Conservation (phyloP, 2,888 invertebrate species). For the Schizotus pectinicornis region DNA sequence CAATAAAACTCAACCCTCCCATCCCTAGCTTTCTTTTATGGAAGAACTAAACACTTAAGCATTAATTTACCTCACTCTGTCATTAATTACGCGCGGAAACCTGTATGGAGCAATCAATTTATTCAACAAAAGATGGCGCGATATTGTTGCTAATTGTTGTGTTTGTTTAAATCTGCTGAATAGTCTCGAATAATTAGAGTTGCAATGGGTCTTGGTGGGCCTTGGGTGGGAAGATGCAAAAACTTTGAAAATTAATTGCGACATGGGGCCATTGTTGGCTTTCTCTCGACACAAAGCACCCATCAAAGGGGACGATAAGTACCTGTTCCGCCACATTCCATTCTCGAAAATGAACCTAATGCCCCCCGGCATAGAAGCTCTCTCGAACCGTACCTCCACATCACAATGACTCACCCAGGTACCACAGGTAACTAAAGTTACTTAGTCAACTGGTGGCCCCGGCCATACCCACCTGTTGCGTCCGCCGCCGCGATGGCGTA, state of each 20-base stretch:
- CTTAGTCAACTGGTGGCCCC: constrained; percentile 32
- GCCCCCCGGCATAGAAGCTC: constrained; percentile 10
- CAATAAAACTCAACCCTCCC: too few relatives aligned
- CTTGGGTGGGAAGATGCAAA: too few relatives aligned
- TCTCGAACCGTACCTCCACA: constrained; percentile 1
- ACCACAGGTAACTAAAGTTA: constrained; percentile 45
- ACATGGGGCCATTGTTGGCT: too few relatives aligned
- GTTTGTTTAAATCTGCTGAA: too few relatives aligned
- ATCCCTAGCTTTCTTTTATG: too few relatives aligned
- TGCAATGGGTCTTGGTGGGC: too few relatives aligned
- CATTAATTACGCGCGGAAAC: neutral
- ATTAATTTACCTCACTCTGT: neutral
- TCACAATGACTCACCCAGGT: constrained; percentile 48
- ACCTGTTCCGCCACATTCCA: constrained; percentile 37
- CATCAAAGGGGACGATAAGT: constrained; percentile 6
- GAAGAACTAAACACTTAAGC: too few relatives aligned
- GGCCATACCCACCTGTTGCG: constrained; percentile 34
- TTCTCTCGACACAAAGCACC: too few relatives aligned
- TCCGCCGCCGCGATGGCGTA: constrained; percentile 22
- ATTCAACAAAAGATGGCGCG: constrained; percentile 14
- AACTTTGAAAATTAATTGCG: too few relatives aligned
- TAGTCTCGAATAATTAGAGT: too few relatives aligned
- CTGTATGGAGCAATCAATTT: neutral
- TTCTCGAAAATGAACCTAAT: constrained; percentile 18
- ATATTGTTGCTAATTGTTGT: too few relatives aligned